These are phyloP conservation scores for Torymus aiolomorphi DNA, from an alignment of 2,888 invertebrate species.

Conservation along the genomic window DNA sequence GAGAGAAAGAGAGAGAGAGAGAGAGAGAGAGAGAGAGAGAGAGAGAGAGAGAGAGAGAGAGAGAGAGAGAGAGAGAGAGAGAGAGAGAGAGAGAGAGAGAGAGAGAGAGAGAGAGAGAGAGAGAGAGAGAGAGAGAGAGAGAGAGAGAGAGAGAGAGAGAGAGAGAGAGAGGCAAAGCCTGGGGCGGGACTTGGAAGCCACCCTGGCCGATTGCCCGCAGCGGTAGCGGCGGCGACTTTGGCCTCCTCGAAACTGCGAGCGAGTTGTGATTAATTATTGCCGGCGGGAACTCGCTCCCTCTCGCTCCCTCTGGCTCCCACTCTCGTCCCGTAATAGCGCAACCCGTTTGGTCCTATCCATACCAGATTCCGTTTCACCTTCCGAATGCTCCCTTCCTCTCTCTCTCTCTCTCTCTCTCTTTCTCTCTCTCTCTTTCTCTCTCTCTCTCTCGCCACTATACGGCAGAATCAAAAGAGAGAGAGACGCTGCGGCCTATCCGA, in stretches of 20 bases:
- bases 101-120: no score
- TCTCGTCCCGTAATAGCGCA: constrained; percentile 1
- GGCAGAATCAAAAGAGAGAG: not conserved
- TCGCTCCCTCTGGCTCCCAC: not conserved
- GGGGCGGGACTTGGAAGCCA: not conserved
- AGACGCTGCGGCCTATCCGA: not conserved
- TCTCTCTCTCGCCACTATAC: no score
- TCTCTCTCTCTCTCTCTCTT: no score
- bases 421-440: no score
- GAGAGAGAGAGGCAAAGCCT: not conserved
- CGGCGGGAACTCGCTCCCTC: constrained; percentile 7
- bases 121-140: no score
- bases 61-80: no score
- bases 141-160: not conserved
- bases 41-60: not conserved
- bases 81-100: no score
- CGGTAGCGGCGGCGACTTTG: constrained; percentile 2
- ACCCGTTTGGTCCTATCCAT: not conserved
- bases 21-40: no score
- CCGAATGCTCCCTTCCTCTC: no score
- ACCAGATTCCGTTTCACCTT: constrained; percentile 36
- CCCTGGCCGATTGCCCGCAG: constrained; percentile 39
- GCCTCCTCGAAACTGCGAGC: constrained; percentile 26
- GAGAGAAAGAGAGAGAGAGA: no score
- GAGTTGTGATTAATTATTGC: constrained; percentile 39